Evolutionary conservation across 2,113 vertebrate species (phyloP).

Genomic region (Toxotes chatareus): DNA sequence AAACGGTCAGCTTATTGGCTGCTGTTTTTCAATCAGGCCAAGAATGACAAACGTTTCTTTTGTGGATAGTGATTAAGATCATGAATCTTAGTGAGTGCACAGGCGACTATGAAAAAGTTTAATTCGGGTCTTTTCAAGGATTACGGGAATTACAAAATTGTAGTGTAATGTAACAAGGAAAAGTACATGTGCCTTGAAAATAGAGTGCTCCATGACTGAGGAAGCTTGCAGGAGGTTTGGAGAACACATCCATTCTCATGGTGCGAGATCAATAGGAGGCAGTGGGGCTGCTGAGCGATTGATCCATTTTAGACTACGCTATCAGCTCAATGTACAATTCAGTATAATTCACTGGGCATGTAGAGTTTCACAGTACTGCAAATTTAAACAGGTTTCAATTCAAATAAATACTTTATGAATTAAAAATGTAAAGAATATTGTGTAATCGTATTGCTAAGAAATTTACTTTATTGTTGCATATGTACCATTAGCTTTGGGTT

Average conservation of each 20-base stretch:
- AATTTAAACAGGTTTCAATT: neutral
- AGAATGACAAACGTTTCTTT: neutral
- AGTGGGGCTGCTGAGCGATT: slow-evolving; percentile 70
- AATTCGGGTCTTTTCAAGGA: neutral
- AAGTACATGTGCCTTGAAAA: slow-evolving; percentile 34
- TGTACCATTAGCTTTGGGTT: neutral
- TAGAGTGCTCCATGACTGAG: slow-evolving; percentile 70
- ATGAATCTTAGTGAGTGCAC: neutral
- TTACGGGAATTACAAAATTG: neutral
- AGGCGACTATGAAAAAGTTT: neutral
- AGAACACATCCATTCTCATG: slow-evolving; percentile 76
- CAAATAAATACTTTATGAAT: neutral
- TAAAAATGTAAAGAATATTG: neutral
- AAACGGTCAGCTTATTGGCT: neutral
- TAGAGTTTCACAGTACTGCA: neutral
- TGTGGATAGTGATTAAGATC: neutral
- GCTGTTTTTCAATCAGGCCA: neutral
- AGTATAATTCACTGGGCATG: slow-evolving; percentile 37
- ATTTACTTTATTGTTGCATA: slow-evolving; percentile 2
- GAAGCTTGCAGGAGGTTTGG: slow-evolving; percentile 47
- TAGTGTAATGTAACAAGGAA: neutral
- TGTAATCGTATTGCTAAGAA: neutral
- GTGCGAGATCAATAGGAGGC: slow-evolving; percentile 79
- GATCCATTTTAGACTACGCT: slow-evolving; percentile 72
- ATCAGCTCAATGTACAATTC: slow-evolving; percentile 64